A percentile compares a stretch with the other conserved stretches of the same genome.
These are phyloP conservation scores for Drosophila neutralis DNA, from an alignment of 2,888 invertebrate genomes.

Conservation along the genomic window DNA sequence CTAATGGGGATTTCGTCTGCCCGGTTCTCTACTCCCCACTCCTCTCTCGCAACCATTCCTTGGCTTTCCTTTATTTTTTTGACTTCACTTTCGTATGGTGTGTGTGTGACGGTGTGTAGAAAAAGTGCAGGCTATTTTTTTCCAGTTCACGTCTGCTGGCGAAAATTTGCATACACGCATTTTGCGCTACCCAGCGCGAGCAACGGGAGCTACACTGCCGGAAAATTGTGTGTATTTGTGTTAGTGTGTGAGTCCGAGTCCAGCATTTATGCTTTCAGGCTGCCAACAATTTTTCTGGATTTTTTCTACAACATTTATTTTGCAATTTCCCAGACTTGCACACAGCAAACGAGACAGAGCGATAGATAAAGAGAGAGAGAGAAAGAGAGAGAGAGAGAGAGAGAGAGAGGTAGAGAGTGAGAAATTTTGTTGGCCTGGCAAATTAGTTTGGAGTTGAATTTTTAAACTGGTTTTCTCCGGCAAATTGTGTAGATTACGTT, in stretches of 20 bases:
- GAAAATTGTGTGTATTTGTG: constrained; percentile 66
- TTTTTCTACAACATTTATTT: constrained; percentile 67
- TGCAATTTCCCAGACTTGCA: constrained; percentile 41
- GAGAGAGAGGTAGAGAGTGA: background rate
- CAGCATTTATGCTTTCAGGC: constrained; percentile 60
- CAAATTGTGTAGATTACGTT: constrained; percentile 72
- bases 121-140: constrained; percentile 41
- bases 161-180: constrained; percentile 75
- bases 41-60: background rate
- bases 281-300: constrained; percentile 44
- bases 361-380: background rate
- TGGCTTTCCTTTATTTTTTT: constrained; percentile 12
- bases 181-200: constrained; percentile 37
- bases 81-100: constrained; percentile 4
- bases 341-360: constrained; percentile 3
- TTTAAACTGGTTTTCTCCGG: constrained; percentile 45
- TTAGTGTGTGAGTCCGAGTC: constrained; percentile 58
- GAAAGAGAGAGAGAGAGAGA: no score
- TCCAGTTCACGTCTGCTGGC: constrained; percentile 29
- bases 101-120: constrained; percentile 8
- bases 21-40: background rate
- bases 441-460: constrained; percentile 48
- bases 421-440: constrained; percentile 38
- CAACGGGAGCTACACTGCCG: constrained; percentile 33
- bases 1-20: background rate